Base-by-base conservation (phyloP, 2,888 invertebrate species). In the Drosophila algonquin region DNA sequence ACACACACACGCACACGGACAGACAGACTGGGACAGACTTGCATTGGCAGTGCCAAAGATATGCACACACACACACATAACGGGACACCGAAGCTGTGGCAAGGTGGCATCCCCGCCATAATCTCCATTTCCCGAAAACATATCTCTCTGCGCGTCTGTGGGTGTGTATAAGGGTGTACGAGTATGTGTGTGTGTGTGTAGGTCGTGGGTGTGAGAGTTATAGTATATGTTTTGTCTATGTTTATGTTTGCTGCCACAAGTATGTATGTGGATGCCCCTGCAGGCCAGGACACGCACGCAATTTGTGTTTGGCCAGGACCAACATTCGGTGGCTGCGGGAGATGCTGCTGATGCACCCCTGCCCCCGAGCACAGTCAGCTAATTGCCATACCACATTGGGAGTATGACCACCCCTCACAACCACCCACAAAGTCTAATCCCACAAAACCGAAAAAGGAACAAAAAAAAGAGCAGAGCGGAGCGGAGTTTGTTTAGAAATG, bases 1-100 rank as follows among this genome's bases (percentile, higher is more conserved):
- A 56, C 46, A 59, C 95, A 90, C 96, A 95, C 89, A 96, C n/a
- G 58, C 53, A 30, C 9, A 35, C 5, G 4, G 24, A 24, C 24
- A 24, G 24, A 24, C 24, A 24, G 24, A 21, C 2, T 21, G 21
- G 21, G 21, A 24, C 24, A 5, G 24, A 24, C 24, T 58, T 63
- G 55, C 50, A 56, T 56, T 64, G 61, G 40, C 60, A 74, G 51
- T 44, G 64, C 46, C 54, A 76, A 58, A 65, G 69, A 73, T 73
- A 76, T 78, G 80, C 75, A 80, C 35, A 8, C 70, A 81, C 77
- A 85, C 67, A 69, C 24, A 24, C 24, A 24, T 24, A 24, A 18
- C 51, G 60, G 67, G 59, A 30, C 57, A 64, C 16, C 59, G 40
- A 50, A 67, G 60, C 60, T 61, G 65, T 73, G 70, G 57, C 59